Base-by-base conservation (phyloP, 1,140 invertebrate species). In the Pogonomyrmex californicus region DNA sequence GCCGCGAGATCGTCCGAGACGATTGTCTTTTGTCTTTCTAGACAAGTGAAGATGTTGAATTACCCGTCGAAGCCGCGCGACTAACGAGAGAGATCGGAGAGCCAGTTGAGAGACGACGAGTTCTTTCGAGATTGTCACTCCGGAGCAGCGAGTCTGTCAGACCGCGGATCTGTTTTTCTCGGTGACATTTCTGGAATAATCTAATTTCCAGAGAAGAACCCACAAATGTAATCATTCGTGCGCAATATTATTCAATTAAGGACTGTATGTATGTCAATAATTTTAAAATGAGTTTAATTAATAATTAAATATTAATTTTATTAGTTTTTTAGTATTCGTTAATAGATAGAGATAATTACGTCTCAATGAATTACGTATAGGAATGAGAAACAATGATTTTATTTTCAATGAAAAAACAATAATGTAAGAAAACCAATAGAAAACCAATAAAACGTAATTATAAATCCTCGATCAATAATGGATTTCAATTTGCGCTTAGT, bases 11-110 rank as follows among this genome's bases (percentile, higher is more conserved):
- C 85, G 81, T 76, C 49, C 44, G 56, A 56, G 85, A 79, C 77
- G 88, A 92, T 91, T 86, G 85, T 65, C 88, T 91, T 87, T 83
- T 87, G 86, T 88, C 85, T 87, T 47, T 71, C 47, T 47, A 60
- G 82, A 63, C 71, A n/a, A 70, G 68, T 36, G 41, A 62, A 41
- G 86, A 85, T 73, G 81, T 73, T 88, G 78, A 88, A 90, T 87
- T 71, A 66, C 9, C 51, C 65, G 58, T 63, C 78, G 88, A 89
- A 78, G 77, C 77, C 68, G 71, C 65, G 87, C 76, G 87, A 70
- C 83, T 83, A 83, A 71, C 41, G 12, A 38, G 9, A 30, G 14
- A 36, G 30, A 76, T 9, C 41, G 4, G 17, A 41, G 2, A 76
- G 7, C 30, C 54, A 30, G 36, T 33, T 47, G 17, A 41, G 44